phyloP scores from a whole-genome alignment of 2,888 invertebrate species.

The Andrena haemorrhoa region DNA sequence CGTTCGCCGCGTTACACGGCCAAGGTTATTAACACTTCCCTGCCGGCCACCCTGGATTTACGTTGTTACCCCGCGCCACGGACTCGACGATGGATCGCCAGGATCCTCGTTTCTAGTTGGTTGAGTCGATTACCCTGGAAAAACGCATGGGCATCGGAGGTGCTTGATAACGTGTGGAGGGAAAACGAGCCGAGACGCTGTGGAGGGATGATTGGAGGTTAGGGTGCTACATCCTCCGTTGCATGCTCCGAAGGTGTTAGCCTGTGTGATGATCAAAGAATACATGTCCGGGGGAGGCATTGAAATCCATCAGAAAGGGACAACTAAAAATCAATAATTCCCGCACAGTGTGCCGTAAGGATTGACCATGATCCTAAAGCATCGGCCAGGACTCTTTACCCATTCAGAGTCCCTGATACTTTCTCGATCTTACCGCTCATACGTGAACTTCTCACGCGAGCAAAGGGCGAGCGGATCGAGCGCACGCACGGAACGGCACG shows the following conservation, averaged over 20 bases:
- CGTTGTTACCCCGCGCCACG: constrained; percentile 56
- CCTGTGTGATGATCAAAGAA: no score
- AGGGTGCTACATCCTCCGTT: no score
- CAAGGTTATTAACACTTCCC: constrained; percentile 72
- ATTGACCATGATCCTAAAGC: constrained; percentile 16
- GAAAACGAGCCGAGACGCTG: not conserved
- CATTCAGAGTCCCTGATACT: constrained; percentile 34
- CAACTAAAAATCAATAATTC: constrained; percentile 4
- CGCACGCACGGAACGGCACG: constrained; percentile 58
- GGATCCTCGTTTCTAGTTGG: constrained; percentile 47
- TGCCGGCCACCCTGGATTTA: constrained; percentile 69
- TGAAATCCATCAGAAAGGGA: not conserved
- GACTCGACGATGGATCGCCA: constrained; percentile 32
- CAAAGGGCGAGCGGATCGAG: constrained; percentile 48
- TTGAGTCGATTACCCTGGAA: constrained; percentile 33
- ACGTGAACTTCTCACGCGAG: constrained; percentile 58
- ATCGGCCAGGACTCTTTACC: constrained; percentile 15
- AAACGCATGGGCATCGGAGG: not conserved
- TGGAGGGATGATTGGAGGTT: not conserved
- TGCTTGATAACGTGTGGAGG: not conserved
- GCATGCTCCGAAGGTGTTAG: no score
- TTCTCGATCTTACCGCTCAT: constrained; percentile 47
- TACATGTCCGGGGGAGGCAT: not conserved
- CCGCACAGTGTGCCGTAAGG: not conserved
- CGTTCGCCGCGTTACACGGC: constrained; percentile 72